Evolutionary conservation across 2,113 vertebrate species (phyloP).

Genomic region (Pollimyrus isidori): DNA sequence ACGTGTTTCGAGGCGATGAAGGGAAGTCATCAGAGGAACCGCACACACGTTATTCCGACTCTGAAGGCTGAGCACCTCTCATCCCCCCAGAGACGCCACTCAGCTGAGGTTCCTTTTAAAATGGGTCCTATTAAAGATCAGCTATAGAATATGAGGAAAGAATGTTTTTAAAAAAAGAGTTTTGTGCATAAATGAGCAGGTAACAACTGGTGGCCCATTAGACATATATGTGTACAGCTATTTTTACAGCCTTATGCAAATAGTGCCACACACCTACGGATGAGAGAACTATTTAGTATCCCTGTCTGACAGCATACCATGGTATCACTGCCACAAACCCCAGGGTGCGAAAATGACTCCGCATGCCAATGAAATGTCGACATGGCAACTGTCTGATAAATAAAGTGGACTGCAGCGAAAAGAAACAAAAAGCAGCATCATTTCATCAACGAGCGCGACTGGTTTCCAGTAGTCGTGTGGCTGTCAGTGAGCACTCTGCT

Average conservation of each 20-base stretch:
- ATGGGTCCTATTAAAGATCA: background rate
- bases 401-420: background rate
- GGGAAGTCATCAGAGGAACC: background rate
- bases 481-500: background rate
- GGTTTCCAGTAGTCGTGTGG: background rate
- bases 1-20: background rate
- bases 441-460: background rate
- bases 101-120: background rate
- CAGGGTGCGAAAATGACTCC: background rate
- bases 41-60: background rate
- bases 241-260: background rate
- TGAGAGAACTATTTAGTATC: background rate
- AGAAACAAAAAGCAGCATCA: background rate
- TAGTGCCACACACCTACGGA: background rate
- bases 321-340: background rate
- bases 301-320: background rate
- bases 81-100: background rate
- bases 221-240: background rate
- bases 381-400: conserved; percentile 1
- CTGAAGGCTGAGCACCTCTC: background rate
- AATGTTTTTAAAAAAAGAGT: background rate
- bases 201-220: background rate
- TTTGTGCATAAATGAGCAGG: background rate
- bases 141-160: background rate
- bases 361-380: background rate